Conservation (phyloP, 2,888 invertebrate species). For the Boloria selene region DNA sequence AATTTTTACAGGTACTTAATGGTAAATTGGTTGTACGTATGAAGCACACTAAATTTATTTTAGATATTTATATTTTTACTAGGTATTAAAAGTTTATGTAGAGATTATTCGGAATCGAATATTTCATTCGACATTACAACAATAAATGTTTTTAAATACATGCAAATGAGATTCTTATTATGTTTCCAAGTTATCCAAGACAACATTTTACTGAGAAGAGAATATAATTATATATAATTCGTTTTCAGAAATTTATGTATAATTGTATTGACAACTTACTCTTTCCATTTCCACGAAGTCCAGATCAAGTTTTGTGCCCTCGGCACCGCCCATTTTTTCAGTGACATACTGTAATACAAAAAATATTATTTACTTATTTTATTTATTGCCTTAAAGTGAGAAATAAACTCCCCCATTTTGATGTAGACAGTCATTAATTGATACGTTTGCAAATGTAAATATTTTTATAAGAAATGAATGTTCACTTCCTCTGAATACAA, state of each 20-base stretch:
- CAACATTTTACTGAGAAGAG: not conserved
- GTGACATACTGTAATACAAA: slow-evolving; percentile 94
- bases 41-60: no score
- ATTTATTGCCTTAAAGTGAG: no score
- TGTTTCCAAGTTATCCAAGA: no score
- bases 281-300: slow-evolving; percentile 99
- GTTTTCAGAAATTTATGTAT: not conserved
- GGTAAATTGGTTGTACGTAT: no score
- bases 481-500: not conserved
- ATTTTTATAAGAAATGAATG: not conserved
- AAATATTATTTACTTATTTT: slow-evolving; percentile 43
- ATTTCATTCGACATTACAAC: not conserved
- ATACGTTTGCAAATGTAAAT: not conserved
- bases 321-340: slow-evolving; percentile 99
- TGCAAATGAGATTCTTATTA: not conserved
- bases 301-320: slow-evolving; percentile 99
- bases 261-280: slow-evolving; percentile 82
- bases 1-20: no score
- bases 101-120: slow-evolving; percentile 5
- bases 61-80: no score
- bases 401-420: no score
- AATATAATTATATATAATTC: not conserved
- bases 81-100: slow-evolving; percentile 3
- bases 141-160: slow-evolving; percentile 3
- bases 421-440: no score